phyloP scores from a whole-genome alignment of 2,888 invertebrate species.

The Phaonia tiefii region DNA sequence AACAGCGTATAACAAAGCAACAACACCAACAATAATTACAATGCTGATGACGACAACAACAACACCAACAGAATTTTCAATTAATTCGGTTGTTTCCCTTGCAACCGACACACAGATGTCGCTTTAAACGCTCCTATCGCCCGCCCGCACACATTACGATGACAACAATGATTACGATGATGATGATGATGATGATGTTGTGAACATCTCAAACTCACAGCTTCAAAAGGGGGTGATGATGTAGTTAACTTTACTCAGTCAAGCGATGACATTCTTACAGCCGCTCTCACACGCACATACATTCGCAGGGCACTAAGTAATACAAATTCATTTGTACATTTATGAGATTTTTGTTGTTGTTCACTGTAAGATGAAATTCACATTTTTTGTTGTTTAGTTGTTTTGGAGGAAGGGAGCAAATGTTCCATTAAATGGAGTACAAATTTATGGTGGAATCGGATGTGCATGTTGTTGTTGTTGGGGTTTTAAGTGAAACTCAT shows the following conservation, averaged over 20 bases:
- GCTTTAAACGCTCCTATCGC: slow-evolving; percentile 37
- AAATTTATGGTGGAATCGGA: no score
- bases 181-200: neutral
- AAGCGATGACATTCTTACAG: slow-evolving; percentile 59
- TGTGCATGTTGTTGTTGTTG: no score
- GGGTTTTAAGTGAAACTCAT: no score
- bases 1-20: no score
- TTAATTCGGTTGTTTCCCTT: slow-evolving; percentile 33
- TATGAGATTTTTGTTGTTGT: neutral
- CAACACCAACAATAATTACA: slow-evolving; percentile 13
- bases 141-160: slow-evolving; percentile 60
- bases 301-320: neutral
- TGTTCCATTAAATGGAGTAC: no score
- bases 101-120: slow-evolving; percentile 56
- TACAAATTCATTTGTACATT: neutral
- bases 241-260: slow-evolving; percentile 11
- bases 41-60: neutral
- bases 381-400: no score
- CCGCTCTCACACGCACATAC: neutral
- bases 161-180: no score
- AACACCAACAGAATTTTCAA: slow-evolving; percentile 3
- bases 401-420: no score
- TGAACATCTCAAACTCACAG: slow-evolving; percentile 21
- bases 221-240: neutral
- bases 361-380: no score